Evolutionary conservation across 1,140 invertebrate species (phyloP).

Genomic region (Drosophila busckii): DNA sequence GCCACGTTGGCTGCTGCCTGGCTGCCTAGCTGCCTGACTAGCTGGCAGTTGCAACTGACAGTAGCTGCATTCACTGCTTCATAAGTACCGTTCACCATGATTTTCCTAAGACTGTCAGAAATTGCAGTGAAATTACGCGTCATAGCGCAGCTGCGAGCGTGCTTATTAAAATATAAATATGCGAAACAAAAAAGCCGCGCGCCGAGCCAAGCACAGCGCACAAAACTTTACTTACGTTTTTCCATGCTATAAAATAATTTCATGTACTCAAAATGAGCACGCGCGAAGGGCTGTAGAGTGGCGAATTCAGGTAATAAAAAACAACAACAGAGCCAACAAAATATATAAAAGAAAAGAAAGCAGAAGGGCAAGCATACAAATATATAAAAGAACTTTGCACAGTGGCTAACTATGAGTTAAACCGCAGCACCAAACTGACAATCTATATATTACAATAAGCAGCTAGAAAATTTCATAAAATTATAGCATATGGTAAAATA

Average conservation of each 20-base stretch:
- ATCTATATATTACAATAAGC: too few relatives aligned
- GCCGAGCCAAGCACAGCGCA: constrained; percentile 38
- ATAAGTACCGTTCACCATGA: constrained; percentile 70
- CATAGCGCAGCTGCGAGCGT: constrained; percentile 67
- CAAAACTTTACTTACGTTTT: constrained; percentile 64
- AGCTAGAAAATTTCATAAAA: too few relatives aligned
- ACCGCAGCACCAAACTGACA: too few relatives aligned
- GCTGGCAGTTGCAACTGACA: constrained; percentile 65
- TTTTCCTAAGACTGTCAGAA: constrained; percentile 75
- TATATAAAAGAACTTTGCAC: too few relatives aligned
- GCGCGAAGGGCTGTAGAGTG: constrained; percentile 32
- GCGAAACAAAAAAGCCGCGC: constrained; percentile 45
- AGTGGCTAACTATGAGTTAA: too few relatives aligned
- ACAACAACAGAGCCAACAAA: neutral
- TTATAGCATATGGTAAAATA: too few relatives aligned
- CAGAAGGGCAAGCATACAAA: constrained; percentile 40
- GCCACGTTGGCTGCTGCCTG: constrained; percentile 48
- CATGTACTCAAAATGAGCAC: constrained; percentile 71
- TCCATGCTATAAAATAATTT: constrained; percentile 77
- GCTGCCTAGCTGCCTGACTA: constrained; percentile 1
- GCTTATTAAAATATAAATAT: constrained; percentile 78
- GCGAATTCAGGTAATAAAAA: constrained; percentile 7
- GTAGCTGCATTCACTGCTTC: constrained; percentile 59
- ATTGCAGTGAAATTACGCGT: constrained; percentile 70
- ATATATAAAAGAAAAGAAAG: neutral